Evolutionary conservation across 2,113 vertebrate species (phyloP), one percentile per base, ranked within the genome.

Genomic region (Theristicus caerulescens): DNA sequence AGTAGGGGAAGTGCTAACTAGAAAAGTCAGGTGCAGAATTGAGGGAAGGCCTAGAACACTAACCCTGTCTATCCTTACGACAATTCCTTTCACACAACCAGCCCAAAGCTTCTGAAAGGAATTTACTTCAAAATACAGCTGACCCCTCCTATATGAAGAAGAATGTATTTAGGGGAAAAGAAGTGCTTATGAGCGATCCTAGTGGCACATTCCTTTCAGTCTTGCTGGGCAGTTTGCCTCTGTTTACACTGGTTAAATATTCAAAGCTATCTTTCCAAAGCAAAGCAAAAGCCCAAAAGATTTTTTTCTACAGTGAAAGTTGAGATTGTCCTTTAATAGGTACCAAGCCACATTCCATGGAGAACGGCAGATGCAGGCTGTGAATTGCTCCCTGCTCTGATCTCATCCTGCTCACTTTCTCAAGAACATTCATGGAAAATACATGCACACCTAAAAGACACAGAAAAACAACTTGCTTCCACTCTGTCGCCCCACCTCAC

Each of bases 221-320:
- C 65, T 82, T 65, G n/a, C 65, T 70, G 49, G 81, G 84, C 73
- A 91, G 88, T 91, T 88, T 71, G 86, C 94, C 78, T 93, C 88
- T 92, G 66, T 94, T 95, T 94, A 89, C 58, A 71, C 36, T 87
- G 46, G 74, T 85, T 88, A 94, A 95, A 82, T 76, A 86, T 93
- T 91, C 94, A 89, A 91, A 74, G 44, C 25, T 84, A 49, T 92
- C 65, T 94, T 97, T 94, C 82, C 32, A 86, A 93, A 94, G 69
- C 59, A 84, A 94, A 89, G 49, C 52, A 91, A 90, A 85, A 95
- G n/a, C 18, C 40, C 32, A 16, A 66, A 95, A 76, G 12, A 73
- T 67, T 91, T 94, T 94, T 24, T 90, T 89, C 82, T 86, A 19
- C 85, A 91, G 54, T 42, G 61, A 89, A 94, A 91, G 49, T 64